phyloP scores from a whole-genome alignment of 2,797 vertebrate genomes.

The Notolepis coatsorum region DNA sequence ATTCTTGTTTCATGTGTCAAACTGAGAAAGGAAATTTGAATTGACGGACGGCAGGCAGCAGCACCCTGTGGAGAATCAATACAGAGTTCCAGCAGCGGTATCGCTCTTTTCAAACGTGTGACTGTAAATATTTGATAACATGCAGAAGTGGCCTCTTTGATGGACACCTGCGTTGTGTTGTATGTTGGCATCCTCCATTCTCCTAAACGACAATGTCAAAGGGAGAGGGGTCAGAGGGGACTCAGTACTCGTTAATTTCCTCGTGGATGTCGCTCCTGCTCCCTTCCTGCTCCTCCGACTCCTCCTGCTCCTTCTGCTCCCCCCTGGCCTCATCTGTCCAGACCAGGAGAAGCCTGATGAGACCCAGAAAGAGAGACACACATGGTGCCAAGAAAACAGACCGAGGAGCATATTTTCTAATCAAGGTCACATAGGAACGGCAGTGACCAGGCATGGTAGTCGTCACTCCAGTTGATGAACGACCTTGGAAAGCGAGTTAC shows the following conservation, averaged over 20 bases:
- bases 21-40: constrained; percentile 62
- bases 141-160: constrained; percentile 49
- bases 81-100: constrained; percentile 25
- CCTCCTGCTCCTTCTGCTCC: too few relatives aligned
- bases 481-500: too few relatives aligned
- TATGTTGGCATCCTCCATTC: constrained; percentile 49
- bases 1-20: constrained; percentile 72
- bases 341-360: constrained; percentile 50
- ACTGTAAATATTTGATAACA: constrained; percentile 59
- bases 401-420: constrained; percentile 26
- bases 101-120: constrained; percentile 35
- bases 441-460: too few relatives aligned
- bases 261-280: constrained; percentile 38
- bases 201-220: constrained; percentile 62
- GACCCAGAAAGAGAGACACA: constrained; percentile 62
- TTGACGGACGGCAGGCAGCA: constrained; percentile 67
- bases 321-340: constrained; percentile 56
- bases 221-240: constrained; percentile 50
- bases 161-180: constrained; percentile 40
- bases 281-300: too few relatives aligned
- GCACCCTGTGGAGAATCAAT: constrained; percentile 48
- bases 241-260: constrained; percentile 62
- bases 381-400: constrained; percentile 52
- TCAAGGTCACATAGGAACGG: too few relatives aligned
- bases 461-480: too few relatives aligned